These are phyloP conservation scores for Listronotus bonariensis DNA, from an alignment of 1,140 invertebrate species.

Conservation along the genomic window DNA sequence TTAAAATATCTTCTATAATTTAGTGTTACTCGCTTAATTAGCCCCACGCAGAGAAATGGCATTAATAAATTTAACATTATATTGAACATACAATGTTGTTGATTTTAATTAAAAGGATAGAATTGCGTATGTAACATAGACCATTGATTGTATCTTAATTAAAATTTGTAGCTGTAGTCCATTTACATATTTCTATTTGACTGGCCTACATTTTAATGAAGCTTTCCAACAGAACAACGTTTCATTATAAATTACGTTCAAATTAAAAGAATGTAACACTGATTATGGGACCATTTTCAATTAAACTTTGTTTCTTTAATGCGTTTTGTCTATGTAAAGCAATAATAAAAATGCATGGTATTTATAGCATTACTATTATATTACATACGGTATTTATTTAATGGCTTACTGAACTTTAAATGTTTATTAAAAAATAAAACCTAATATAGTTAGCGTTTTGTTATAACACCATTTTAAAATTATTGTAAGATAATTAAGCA, in stretches of 20 bases:
- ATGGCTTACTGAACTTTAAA: slow-evolving; percentile 9
- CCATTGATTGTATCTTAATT: slow-evolving; percentile 31
- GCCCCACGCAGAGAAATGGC: too few species aligned
- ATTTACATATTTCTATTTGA: slow-evolving; percentile 30
- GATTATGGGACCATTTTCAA: slow-evolving; percentile 27
- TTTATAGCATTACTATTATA: not conserved
- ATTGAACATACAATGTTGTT: slow-evolving; percentile 7
- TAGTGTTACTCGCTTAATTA: slow-evolving; percentile 26
- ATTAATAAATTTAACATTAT: too few species aligned
- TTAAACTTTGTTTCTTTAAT: slow-evolving; percentile 20
- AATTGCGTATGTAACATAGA: slow-evolving; percentile 14
- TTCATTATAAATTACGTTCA: slow-evolving; percentile 18
- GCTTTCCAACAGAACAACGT: slow-evolving; percentile 19
- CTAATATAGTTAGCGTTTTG: too few species aligned
- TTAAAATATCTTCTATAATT: slow-evolving; percentile 23
- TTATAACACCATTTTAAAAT: too few species aligned
- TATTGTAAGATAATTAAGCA: too few species aligned
- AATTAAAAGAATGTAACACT: slow-evolving; percentile 23
- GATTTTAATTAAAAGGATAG: slow-evolving; percentile 12
- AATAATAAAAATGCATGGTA: slow-evolving; percentile 5
- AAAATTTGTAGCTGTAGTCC: slow-evolving; percentile 29
- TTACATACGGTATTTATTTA: slow-evolving; percentile 1
- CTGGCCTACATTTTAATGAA: slow-evolving; percentile 30
- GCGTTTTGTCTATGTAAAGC: slow-evolving; percentile 8
- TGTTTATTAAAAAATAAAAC: not conserved